Base-by-base conservation (phyloP, 2,888 invertebrate species). In the Tachystola acroxantha region DNA sequence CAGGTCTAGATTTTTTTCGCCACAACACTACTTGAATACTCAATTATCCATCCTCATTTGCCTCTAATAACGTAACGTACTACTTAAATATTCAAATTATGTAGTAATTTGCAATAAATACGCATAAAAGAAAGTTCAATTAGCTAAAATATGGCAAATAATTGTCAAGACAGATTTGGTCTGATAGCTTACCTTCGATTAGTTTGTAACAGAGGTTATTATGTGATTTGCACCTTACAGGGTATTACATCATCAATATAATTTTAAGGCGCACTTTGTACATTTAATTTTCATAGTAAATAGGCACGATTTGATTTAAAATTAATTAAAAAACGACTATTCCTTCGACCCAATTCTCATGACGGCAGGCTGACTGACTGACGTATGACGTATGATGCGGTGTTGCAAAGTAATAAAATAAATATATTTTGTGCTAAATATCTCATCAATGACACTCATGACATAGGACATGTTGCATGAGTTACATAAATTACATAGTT, bases 111-210 rank as follows among this genome's bases (percentile, higher is more conserved):
- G 37, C 39, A 50, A 45, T 46, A 35, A 62, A 59, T 45, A 62
- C 47, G 45, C 46, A 10, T 34, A 28, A 64, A 67, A 70, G 72
- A 70, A 71, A 69, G 71, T 69, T 70, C 54, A 71, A 82, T 69
- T 69, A 53, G 62, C 62, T 61, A 76, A 84, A 85, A 84, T 85
- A 85, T 84, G 84, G 84, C 81, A 82, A 81, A 74, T 64, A 61
- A 64, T 66, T 46, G 34, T 44, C 59, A 57, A 70, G 65, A 64
- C 57, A 68, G 64, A 65, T 55, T 48, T 16, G 16, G 57, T 64
- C 45, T 52, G 57, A 56, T 57, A 61, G 60, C 59, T 64, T 77
- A 79, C 80, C 73, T 75, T 70, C 55, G 64, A 67, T 62, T 62
- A 51, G 49, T 60, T 62, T 53, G 58, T 46, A 54, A 48, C 64